These are phyloP conservation scores for Pandemis heparana DNA, from an alignment of 2,888 invertebrate genomes.

Conservation along the genomic window DNA sequence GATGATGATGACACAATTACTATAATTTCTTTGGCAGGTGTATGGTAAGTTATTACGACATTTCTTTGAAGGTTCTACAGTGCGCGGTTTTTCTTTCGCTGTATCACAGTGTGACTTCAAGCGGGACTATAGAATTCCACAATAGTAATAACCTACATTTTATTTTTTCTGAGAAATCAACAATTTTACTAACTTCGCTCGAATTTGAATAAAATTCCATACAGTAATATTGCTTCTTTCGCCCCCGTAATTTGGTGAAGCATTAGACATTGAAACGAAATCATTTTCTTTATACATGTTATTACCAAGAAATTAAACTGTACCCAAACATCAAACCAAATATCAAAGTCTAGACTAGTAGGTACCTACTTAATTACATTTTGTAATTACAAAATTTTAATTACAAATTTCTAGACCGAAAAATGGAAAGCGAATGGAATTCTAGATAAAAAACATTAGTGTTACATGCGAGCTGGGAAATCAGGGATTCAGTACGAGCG, in stretches of 20 bases:
- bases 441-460: slow-evolving; percentile 39
- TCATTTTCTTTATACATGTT: neutral
- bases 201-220: too few species aligned
- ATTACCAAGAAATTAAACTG: neutral
- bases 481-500: slow-evolving; percentile 31
- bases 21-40: too few species aligned
- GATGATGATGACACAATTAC: too few species aligned
- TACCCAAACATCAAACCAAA: neutral
- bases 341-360: neutral
- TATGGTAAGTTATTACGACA: too few species aligned
- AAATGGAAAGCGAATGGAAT: slow-evolving; percentile 3
- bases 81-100: too few species aligned
- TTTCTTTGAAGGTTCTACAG: too few species aligned
- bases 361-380: neutral
- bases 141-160: too few species aligned
- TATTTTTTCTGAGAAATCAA: too few species aligned
- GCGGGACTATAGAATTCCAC: too few species aligned
- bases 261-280: neutral
- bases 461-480: slow-evolving; percentile 35
- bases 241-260: neutral
- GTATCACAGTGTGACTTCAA: too few species aligned
- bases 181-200: too few species aligned
- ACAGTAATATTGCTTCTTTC: too few species aligned
- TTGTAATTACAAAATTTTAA: slow-evolving; percentile 19
- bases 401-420: slow-evolving; percentile 22